A percentile compares a stretch with the other conserved stretches of the same genome.
Evolutionary conservation across 2,797 vertebrate genomes (phyloP).

Genomic region (Falco concolor): DNA sequence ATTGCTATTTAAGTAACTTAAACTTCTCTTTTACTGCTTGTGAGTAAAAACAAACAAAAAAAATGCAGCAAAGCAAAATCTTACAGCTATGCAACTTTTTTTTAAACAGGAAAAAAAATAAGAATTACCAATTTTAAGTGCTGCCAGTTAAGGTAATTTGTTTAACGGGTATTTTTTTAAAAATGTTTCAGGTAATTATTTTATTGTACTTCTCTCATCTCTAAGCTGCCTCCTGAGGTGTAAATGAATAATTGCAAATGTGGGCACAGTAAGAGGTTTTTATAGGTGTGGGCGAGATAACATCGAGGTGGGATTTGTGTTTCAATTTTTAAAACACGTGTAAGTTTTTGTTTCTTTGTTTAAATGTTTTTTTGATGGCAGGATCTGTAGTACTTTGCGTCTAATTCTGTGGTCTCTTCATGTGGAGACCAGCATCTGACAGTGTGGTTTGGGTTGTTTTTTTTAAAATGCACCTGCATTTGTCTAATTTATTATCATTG

Average conservation of each 20-base stretch:
- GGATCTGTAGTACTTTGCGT: slow-evolving; percentile 65
- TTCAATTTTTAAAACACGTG: neutral
- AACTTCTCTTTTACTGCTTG: slow-evolving; percentile 62
- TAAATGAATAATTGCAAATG: slow-evolving; percentile 56
- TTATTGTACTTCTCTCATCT: slow-evolving; percentile 72
- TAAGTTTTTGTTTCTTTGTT: slow-evolving; percentile 31
- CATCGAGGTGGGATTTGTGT: slow-evolving; percentile 32
- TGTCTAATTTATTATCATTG: slow-evolving; percentile 68
- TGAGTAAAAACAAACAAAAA: slow-evolving; percentile 24
- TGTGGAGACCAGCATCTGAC: slow-evolving; percentile 62
- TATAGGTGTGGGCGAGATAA: neutral
- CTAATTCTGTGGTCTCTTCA: slow-evolving; percentile 55
- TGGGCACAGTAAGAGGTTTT: slow-evolving; percentile 11
- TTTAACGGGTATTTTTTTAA: slow-evolving; percentile 78
- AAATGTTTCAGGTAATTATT: slow-evolving; percentile 72
- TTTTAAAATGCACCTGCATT: slow-evolving; percentile 35
- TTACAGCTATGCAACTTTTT: slow-evolving; percentile 80
- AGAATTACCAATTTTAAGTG: slow-evolving; percentile 65
- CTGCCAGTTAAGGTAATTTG: slow-evolving; percentile 72
- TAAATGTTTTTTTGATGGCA: slow-evolving; percentile 49
- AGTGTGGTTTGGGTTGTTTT: neutral
- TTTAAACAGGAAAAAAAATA: slow-evolving; percentile 40
- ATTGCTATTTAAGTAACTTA: slow-evolving; percentile 60
- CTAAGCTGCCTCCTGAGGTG: slow-evolving; percentile 62
- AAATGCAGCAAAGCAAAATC: slow-evolving; percentile 67